phyloP scores from a whole-genome alignment of 2,113 vertebrate species.

The Equus quagga region DNA sequence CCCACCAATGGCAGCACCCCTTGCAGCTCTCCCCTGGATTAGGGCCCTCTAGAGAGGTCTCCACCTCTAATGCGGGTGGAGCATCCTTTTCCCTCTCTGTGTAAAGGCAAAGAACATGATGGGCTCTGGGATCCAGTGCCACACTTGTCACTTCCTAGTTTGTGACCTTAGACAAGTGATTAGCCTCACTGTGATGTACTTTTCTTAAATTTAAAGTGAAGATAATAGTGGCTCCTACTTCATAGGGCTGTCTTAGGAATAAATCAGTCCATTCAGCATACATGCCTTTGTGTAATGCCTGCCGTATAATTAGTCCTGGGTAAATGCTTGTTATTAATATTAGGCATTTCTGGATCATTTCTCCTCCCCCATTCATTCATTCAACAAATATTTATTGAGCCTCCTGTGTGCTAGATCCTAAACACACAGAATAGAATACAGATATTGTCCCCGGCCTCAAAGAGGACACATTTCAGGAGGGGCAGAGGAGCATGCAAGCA shows the following conservation, averaged over 20 bases:
- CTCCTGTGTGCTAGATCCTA: not conserved
- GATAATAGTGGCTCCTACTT: not conserved
- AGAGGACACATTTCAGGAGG: not conserved
- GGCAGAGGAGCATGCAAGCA: not conserved
- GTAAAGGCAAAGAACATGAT: not conserved
- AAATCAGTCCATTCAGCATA: not conserved
- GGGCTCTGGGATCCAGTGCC: not conserved
- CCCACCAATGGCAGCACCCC: not conserved
- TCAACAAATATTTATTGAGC: not conserved
- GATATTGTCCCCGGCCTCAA: not conserved
- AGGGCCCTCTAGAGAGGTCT: not conserved
- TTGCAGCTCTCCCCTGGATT: not conserved
- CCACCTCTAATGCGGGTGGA: not conserved
- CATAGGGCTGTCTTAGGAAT: not conserved
- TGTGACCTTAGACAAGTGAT: constrained; percentile 21
- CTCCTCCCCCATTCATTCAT: not conserved
- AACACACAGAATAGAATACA: not conserved
- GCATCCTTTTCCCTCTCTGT: not conserved
- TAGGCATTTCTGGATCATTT: not conserved
- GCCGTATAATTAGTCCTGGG: not conserved
- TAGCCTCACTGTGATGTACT: not conserved
- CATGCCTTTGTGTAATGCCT: not conserved
- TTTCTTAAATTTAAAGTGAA: constrained; percentile 16
- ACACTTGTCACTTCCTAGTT: not conserved
- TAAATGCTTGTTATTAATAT: not conserved